Evolutionary conservation across 2,888 invertebrate genomes (phyloP).

Genomic region (Spicauda simplicius): DNA sequence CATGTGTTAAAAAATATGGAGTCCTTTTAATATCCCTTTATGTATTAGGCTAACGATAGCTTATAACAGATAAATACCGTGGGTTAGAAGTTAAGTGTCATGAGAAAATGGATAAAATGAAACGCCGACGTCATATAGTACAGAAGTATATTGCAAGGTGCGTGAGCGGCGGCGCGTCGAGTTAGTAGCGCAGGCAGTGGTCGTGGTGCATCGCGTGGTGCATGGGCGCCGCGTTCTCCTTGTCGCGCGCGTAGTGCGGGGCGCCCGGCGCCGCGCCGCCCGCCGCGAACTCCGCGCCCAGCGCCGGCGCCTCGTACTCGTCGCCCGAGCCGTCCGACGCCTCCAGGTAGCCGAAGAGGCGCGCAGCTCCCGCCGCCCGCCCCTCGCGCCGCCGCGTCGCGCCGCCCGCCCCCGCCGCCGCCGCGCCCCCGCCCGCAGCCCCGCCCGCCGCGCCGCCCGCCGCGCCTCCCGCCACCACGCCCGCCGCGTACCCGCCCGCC

Average conservation of each 20-base stretch:
- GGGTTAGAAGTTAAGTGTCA: too few relatives aligned
- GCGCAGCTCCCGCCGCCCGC: slow-evolving; percentile 47
- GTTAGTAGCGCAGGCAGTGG: slow-evolving; percentile 77
- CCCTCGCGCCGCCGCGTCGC: too few relatives aligned
- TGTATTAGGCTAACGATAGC: too few relatives aligned
- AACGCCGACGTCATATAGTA: too few relatives aligned
- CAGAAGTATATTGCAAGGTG: not conserved
- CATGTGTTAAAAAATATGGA: too few relatives aligned
- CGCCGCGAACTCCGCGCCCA: slow-evolving; percentile 56
- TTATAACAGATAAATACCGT: too few relatives aligned
- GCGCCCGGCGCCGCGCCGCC: slow-evolving; percentile 42
- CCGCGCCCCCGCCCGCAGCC: too few relatives aligned
- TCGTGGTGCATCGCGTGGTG: slow-evolving; percentile 73
- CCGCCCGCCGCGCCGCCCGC: too few relatives aligned
- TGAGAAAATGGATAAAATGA: too few relatives aligned
- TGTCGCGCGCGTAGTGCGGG: slow-evolving; percentile 67
- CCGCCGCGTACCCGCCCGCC: slow-evolving; percentile 39
- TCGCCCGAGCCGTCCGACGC: slow-evolving; percentile 76
- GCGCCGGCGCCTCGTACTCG: slow-evolving; percentile 69
- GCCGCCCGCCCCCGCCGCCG: too few relatives aligned
- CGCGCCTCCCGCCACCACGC: slow-evolving; percentile 2
- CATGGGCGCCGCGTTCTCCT: slow-evolving; percentile 72
- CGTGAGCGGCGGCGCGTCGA: not conserved
- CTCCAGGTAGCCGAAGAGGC: slow-evolving; percentile 90
- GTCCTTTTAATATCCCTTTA: too few relatives aligned